phyloP scores from a whole-genome alignment of 1,140 invertebrate genomes.

The Nebria ingens region DNA sequence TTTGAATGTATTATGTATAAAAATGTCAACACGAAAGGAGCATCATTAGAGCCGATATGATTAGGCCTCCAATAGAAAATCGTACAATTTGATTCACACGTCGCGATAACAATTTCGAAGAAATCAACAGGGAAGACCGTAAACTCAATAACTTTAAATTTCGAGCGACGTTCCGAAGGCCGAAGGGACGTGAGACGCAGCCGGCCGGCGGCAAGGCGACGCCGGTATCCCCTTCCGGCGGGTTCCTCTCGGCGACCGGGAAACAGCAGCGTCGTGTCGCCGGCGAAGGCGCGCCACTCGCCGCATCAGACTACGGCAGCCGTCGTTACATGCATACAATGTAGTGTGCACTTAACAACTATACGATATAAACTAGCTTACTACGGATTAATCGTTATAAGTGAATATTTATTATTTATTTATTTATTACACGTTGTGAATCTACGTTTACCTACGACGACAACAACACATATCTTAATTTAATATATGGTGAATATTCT shows the following conservation, averaged over 20 bases:
- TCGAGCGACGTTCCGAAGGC: not conserved
- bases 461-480: conserved; percentile 5
- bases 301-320: too few relatives aligned
- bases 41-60: conserved; percentile 1
- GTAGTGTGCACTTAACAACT: not conserved
- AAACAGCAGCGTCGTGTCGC: too few relatives aligned
- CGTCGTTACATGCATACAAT: not conserved
- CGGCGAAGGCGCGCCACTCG: too few relatives aligned
- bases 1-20: conserved; percentile 1
- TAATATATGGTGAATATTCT: not conserved
- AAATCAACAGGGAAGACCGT: conserved; percentile 8
- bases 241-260: too few relatives aligned
- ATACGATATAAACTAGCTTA: not conserved
- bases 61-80: conserved; percentile 4
- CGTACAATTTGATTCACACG: conserved; percentile 1
- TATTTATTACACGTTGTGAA: not conserved
- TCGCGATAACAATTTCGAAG: conserved; percentile 9
- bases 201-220: not conserved
- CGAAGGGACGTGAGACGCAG: too few relatives aligned
- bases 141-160: conserved; percentile 1
- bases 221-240: too few relatives aligned
- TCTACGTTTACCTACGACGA: not conserved
- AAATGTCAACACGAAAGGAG: not conserved
- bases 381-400: not conserved
- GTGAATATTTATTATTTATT: too few relatives aligned